Conservation (phyloP, 2,113 vertebrate genomes). For the Amphiprion ocellaris region DNA sequence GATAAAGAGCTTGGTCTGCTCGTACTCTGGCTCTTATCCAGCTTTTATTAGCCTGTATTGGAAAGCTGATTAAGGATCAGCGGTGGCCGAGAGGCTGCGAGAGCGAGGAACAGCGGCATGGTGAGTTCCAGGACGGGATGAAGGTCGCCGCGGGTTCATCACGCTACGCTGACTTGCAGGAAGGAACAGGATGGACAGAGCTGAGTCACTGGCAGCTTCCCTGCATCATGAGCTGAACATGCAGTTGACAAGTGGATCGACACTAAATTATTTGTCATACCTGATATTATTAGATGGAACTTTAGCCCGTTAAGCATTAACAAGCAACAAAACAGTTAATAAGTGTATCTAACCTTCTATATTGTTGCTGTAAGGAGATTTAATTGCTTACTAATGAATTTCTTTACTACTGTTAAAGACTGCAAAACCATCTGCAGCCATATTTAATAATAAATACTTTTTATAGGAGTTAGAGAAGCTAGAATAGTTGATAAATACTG, state of each 20-base stretch:
- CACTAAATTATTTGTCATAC: not conserved
- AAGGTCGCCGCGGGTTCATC: slow-evolving; percentile 56
- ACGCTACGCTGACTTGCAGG: slow-evolving; percentile 19
- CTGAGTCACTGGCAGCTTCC: slow-evolving; percentile 33
- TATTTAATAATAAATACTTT: not conserved
- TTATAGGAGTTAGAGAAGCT: not conserved
- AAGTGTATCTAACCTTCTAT: not conserved
- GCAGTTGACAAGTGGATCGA: not conserved
- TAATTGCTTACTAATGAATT: not conserved
- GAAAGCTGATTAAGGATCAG: slow-evolving; percentile 82
- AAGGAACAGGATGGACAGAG: slow-evolving; percentile 1
- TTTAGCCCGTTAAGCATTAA: not conserved
- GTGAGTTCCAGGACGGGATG: slow-evolving; percentile 44
- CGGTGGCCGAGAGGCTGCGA: slow-evolving; percentile 41
- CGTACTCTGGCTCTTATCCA: slow-evolving; percentile 68
- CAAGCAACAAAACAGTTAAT: slow-evolving; percentile 5
- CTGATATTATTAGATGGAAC: too few species aligned
- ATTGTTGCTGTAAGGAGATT: not conserved
- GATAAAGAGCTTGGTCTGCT: slow-evolving; percentile 68
- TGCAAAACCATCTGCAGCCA: not conserved
- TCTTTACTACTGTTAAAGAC: not conserved
- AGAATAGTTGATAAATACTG: too few species aligned
- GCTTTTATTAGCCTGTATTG: slow-evolving; percentile 73
- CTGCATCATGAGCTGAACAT: not conserved
- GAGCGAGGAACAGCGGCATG: slow-evolving; percentile 37